A percentile compares a stretch with the other conserved stretches of the same genome.
These are phyloP conservation scores for Iselma pallidipennis DNA, from an alignment of 2,888 invertebrate genomes.

Conservation along the genomic window DNA sequence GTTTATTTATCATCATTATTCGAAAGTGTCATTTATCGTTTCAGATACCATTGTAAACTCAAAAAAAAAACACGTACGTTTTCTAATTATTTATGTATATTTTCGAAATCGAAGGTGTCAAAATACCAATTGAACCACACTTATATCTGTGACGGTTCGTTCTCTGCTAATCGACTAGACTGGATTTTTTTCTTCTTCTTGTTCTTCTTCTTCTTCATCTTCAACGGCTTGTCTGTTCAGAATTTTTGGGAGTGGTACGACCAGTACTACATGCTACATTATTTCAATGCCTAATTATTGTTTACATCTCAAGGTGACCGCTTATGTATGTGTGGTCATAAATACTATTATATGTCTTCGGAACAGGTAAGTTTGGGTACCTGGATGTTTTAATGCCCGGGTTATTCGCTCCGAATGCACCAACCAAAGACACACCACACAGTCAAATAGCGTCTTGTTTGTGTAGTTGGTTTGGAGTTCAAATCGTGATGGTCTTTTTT, in stretches of 20 bases:
- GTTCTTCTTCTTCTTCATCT: not conserved
- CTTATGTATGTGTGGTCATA: constrained; percentile 50
- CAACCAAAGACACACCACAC: not conserved
- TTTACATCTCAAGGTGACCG: constrained; percentile 55
- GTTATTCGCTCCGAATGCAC: constrained; percentile 15
- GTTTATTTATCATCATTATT: too few relatives aligned
- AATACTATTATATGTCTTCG: constrained; percentile 51
- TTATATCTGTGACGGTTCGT: too few relatives aligned
- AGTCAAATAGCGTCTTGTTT: too few relatives aligned
- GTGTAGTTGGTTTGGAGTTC: too few relatives aligned
- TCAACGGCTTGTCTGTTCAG: constrained; percentile 6
- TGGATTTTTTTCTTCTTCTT: not conserved
- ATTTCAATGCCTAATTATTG: constrained; percentile 54
- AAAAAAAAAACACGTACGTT: too few relatives aligned
- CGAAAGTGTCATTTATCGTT: too few relatives aligned
- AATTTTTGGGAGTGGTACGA: constrained; percentile 44
- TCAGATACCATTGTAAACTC: too few relatives aligned
- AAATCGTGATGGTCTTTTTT: too few relatives aligned
- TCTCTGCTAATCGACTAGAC: too few relatives aligned
- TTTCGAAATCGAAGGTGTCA: too few relatives aligned
- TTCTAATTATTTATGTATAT: too few relatives aligned
- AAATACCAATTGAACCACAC: too few relatives aligned
- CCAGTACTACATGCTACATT: constrained; percentile 47
- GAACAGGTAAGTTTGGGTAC: constrained; percentile 50
- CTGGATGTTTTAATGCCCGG: constrained; percentile 43